Evolutionary conservation across 2,888 invertebrate genomes (phyloP), one percentile per base, ranked within the genome.

Genomic region (Euzophera pinguis): DNA sequence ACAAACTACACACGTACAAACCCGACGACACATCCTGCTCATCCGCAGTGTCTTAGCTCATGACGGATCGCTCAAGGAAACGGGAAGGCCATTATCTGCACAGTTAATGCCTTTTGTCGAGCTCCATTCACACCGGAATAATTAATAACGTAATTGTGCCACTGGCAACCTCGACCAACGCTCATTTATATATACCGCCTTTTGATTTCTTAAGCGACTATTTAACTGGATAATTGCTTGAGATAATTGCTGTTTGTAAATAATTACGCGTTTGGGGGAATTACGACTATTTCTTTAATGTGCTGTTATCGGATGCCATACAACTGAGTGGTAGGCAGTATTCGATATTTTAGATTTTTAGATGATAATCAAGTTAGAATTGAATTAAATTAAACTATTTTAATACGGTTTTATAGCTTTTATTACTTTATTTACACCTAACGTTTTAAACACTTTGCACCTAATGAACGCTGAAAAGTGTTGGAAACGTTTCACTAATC

Each of bases 81-180:
- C 51, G 43, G 43, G 14, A 63, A 12, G 22, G 64, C 73, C 73
- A 81, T 84, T 84, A 84, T 84, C 79, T 81, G 68, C 78, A 74
- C 72, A 69, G 74, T 61, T 69, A 73, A 70, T 75, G 79, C 75
- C 81, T 79, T 78, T 82, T 83, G 80, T 78, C 71, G 45, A 65
- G 60, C 67, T 72, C 75, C 64, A 80, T 82, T 82, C 81, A 79
- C 73, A 73, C 69, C 55, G 68, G 76, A 78, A 79, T 82, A 82
- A 83, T 84, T 82, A 84, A 84, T 84, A 81, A 77, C 66, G 65
- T 69, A 71, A 74, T 73, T 72, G 74, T 76, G 74, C 66, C 65
- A 57, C 60, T 71, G 69, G 67, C 73, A 74, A 64, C 62, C 62
- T 57, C 61, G 62, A 10, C 61, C 61, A 61, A 59, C 54, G 62